Evolutionary conservation across 2,797 vertebrate genomes (phyloP), one percentile per base, ranked within the genome.

Genomic region (Coendou prehensilis): DNA sequence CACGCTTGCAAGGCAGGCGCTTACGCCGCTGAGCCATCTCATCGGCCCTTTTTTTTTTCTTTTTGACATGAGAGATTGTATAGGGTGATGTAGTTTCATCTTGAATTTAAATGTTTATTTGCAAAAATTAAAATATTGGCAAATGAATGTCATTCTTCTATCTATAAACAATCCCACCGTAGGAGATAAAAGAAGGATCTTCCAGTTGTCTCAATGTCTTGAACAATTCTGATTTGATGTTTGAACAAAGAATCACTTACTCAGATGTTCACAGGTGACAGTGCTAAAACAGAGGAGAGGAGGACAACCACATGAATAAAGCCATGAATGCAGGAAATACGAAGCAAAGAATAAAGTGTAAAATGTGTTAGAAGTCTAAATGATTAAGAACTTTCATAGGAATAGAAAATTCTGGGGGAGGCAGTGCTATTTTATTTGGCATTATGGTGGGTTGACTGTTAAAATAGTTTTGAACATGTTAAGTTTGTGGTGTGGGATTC

Each of bases 311-410:
- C 17, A 14, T 50, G 15, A 83, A 56, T 33, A 87, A 94, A 52
- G 20, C 22, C 15, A 26, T 67, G 4, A 0, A 76, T 37, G 23
- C 50, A 7, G 23, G 63, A 92, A 93, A 47, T 57, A 67, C n/a
- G 56, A 89, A 13, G 2, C 0, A 2, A 92, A 92, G 41, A 9
- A 82, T 22, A 85, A 63, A 57, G n/a, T 22, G 5, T 28, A 52
- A 81, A 64, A 45, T 20, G 22, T 45, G 3, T 82, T 73, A 76
- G 41, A 23, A 78, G 1, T 17, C 28, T 28, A 92, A 79, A 78
- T 79, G 4, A 91, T 61, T 82, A 56, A 47, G 71, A 91, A 79
- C 93, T 81, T 63, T 89, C 56, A 94, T 11, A 89, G 79, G 88
- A 83, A 94, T 2, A 75, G 28, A 57, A 96, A 94, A 92, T 47